Base-by-base conservation (phyloP, 2,113 vertebrate genomes). In the Rhynchopsitta pachyrhyncha region DNA sequence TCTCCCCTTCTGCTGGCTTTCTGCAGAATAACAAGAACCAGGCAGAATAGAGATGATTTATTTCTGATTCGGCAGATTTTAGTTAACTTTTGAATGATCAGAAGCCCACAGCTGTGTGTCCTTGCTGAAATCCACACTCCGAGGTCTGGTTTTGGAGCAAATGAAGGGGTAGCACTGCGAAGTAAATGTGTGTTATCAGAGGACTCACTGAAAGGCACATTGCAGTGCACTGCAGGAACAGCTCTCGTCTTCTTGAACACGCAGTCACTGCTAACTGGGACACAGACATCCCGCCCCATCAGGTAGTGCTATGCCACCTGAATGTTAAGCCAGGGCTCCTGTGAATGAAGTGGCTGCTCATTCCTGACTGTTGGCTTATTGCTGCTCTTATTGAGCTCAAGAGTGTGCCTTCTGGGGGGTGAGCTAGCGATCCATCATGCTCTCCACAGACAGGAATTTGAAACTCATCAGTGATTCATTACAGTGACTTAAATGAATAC, bases 181-280 rank as follows among this genome's bases (percentile, higher is more conserved):
- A 91, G 69, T 57, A 82, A 33, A 76, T 22, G 76, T 49, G 60
- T 64, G 29, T 73, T 78, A 18, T 41, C 46, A 87, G 63, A 84
- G 80, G 50, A 88, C 53, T 90, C 90, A 35, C 86, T 95, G 95
- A 93, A 93, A 82, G 70, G 70, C 80, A 70, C 33, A 46, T 63
- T 69, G 28, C 92, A 93, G 90, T 10, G 4, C n/a, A 5, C 46
- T 74, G 68, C 69, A 67, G 55, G 29, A 42, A 2, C 7, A 6
- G 25, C 55, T 79, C 67, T 11, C 17, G 24, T 63, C 49, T 47
- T 50, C 37, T 14, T 11, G 28, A 46, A 8, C 1, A 0, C 0
- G 0, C 6, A 2, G 8, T 31, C 6, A 2, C 59, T 92, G 55
- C 27, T 71, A 11, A 31, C 41, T 2, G 7, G 52, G 44, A 46